phyloP scores from a whole-genome alignment of 2,797 vertebrate genomes.

The Eidolon dupreanum region DNA sequence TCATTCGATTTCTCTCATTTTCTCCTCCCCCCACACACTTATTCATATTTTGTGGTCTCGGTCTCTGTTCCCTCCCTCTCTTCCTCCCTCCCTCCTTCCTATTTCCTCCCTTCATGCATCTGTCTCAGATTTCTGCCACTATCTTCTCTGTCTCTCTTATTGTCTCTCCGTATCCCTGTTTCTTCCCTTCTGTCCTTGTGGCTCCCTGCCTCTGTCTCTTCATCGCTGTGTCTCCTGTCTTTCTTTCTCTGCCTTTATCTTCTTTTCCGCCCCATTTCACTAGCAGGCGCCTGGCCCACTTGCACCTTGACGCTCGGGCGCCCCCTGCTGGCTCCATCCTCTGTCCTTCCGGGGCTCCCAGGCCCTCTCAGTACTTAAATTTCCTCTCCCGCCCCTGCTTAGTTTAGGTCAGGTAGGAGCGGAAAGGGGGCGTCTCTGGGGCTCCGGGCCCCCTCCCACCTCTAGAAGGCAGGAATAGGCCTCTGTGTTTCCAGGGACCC shows the following conservation, averaged over 20 bases:
- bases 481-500: background rate
- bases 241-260: background rate
- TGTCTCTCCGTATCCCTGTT: background rate
- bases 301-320: background rate
- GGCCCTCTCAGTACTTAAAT: background rate
- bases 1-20: background rate
- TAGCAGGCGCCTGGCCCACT: background rate
- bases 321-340: conserved; percentile 53
- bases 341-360: background rate
- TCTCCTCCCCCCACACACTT: background rate
- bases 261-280: background rate
- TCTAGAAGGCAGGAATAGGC: background rate
- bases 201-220: background rate
- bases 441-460: too few relatives aligned
- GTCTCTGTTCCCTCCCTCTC: background rate
- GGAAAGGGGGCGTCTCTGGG: background rate
- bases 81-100: background rate
- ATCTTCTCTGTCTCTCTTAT: background rate
- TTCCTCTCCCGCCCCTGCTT: background rate
- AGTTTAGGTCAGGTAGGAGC: background rate
- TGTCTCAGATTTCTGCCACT: background rate
- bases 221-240: background rate
- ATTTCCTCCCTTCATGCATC: background rate
- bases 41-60: background rate
- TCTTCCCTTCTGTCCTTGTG: background rate